A percentile compares a stretch with the other conserved stretches of the same genome.
Conservation (phyloP, 2,113 vertebrate species). For the Euleptes europaea region DNA sequence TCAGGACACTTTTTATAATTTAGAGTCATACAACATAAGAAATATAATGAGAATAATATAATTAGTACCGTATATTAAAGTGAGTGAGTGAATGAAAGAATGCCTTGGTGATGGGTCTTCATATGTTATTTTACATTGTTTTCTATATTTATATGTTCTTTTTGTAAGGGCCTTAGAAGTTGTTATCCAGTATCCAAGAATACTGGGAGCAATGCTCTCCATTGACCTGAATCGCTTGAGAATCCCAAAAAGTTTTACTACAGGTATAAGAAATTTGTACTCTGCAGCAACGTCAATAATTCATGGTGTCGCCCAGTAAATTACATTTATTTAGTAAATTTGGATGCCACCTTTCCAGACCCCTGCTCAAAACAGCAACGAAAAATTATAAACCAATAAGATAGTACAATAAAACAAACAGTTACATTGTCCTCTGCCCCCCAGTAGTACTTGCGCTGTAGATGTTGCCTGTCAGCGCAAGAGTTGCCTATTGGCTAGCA, state of each 20-base stretch:
- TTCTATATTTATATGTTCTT: no score
- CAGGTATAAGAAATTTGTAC: neutral
- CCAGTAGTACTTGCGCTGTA: neutral
- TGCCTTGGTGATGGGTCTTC: no score
- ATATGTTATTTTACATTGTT: no score
- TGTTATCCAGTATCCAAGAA: neutral
- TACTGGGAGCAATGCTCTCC: neutral
- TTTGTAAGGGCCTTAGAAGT: no score
- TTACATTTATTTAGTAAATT: no score
- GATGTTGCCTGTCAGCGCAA: neutral
- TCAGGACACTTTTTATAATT: neutral
- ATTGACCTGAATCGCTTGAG: neutral
- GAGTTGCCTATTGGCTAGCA: neutral
- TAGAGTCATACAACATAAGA: neutral
- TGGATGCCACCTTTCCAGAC: no score
- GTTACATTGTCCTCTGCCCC: no score
- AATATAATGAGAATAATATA: neutral
- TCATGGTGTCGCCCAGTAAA: no score
- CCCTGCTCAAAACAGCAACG: no score
- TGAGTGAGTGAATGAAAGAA: no score
- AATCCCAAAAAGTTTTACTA: neutral
- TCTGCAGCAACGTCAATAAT: neutral
- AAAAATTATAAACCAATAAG: no score
- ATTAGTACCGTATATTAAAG: neutral
- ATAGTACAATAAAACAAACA: no score